These are phyloP conservation scores for Cassiopea andromeda DNA, from an alignment of 30 jellyfish, hydroid and myxozoan genomes.

Conservation along the genomic window DNA sequence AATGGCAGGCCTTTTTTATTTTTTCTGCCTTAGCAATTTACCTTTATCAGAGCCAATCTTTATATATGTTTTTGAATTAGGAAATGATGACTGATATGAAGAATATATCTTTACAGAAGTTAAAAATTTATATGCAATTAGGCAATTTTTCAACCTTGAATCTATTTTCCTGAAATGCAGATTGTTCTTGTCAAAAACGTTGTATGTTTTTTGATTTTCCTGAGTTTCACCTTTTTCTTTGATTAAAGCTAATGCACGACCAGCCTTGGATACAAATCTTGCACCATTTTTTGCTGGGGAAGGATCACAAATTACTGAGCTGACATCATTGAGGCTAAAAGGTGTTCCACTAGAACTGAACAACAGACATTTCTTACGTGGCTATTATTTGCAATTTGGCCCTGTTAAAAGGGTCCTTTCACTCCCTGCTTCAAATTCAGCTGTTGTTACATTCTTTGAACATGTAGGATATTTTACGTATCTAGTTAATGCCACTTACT, in stretches of 20 bases:
- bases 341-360: conserved; percentile 50
- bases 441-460: conserved; percentile 50
- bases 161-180: too few relatives aligned
- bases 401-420: conserved; percentile 57
- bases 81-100: too few relatives aligned
- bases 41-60: too few relatives aligned
- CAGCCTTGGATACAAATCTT: not conserved
- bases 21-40: too few relatives aligned
- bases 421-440: conserved; percentile 54
- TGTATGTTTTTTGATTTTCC: not conserved
- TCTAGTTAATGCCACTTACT: too few relatives aligned
- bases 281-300: conserved; percentile 15
- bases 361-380: conserved; percentile 50
- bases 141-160: too few relatives aligned
- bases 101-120: too few relatives aligned
- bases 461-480: conserved; percentile 47
- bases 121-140: too few relatives aligned
- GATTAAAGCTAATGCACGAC: not conserved
- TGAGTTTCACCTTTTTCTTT: not conserved
- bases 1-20: too few relatives aligned
- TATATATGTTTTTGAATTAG: too few relatives aligned
- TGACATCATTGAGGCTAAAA: conserved; percentile 55
- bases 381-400: conserved; percentile 41
- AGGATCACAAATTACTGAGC: not conserved
- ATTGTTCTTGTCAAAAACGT: too few relatives aligned